Percentiles rank a stretch among this genome's conserved stretches.
Conservation (phyloP, 1,140 invertebrate species). For the Zaprionus capensis region DNA sequence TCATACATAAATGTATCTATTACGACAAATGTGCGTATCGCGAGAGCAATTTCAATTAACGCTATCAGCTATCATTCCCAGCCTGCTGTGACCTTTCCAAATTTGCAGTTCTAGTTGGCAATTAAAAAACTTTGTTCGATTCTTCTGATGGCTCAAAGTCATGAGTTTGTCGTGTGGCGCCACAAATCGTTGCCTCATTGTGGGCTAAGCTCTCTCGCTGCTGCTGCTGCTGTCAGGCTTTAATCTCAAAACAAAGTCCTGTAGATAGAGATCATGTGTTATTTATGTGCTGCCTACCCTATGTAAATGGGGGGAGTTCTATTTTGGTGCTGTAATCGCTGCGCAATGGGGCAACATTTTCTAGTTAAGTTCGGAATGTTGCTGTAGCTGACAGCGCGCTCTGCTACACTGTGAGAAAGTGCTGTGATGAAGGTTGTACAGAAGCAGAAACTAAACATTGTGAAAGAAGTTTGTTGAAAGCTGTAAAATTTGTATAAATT, state of each 20-base stretch:
- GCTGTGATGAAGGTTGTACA: too few relatives aligned
- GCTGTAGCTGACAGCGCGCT: neutral
- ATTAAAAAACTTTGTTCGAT: constrained; percentile 33
- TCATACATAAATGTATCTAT: constrained; percentile 61
- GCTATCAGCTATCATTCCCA: constrained; percentile 2
- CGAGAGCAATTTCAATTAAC: constrained; percentile 58
- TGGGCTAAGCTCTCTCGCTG: constrained; percentile 21
- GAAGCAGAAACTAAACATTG: neutral
- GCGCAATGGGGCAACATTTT: constrained; percentile 3
- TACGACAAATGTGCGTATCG: constrained; percentile 11
- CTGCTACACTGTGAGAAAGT: neutral
- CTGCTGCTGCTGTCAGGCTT: constrained; percentile 10
- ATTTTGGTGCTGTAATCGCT: constrained; percentile 16
- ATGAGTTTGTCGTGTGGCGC: constrained; percentile 20
- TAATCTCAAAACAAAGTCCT: constrained; percentile 16
- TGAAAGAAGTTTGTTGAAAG: constrained; percentile 10
- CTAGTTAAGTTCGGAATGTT: constrained; percentile 2
- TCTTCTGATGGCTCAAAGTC: constrained; percentile 4
- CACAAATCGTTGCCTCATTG: constrained; percentile 12
- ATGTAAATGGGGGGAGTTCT: constrained; percentile 17
- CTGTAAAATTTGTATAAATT: constrained; percentile 16
- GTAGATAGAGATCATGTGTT: constrained; percentile 19
- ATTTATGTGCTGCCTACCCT: constrained; percentile 24
- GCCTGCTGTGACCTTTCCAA: constrained; percentile 5
- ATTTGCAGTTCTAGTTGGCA: constrained; percentile 11